These are phyloP conservation scores for Papilio glaucus DNA, from an alignment of 1,140 invertebrate species.

Conservation along the genomic window DNA sequence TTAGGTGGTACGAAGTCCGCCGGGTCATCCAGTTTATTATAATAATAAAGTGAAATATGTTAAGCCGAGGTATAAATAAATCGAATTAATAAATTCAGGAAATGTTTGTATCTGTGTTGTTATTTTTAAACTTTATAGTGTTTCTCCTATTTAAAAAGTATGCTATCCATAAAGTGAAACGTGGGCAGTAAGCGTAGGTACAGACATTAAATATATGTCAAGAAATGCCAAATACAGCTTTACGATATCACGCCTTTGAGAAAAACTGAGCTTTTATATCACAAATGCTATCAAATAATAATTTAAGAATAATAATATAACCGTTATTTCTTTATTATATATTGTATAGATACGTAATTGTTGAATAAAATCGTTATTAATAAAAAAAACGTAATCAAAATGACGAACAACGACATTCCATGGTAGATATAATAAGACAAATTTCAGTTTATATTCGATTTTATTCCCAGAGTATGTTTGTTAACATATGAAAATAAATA, in stretches of 20 bases:
- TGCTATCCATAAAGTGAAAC: slow-evolving; percentile 22
- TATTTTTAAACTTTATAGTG: slow-evolving; percentile 18
- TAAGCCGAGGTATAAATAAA: background rate
- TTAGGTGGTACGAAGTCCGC: too few species aligned
- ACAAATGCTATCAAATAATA: slow-evolving; percentile 8
- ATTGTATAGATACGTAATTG: background rate
- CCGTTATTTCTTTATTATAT: background rate
- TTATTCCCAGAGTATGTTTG: too few species aligned
- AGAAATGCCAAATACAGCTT: slow-evolving; percentile 40
- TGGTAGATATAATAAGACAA: too few species aligned
- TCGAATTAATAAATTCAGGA: background rate
- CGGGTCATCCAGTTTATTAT: too few species aligned
- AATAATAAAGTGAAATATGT: background rate
- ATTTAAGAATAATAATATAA: slow-evolving; percentile 11
- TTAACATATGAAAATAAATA: too few species aligned
- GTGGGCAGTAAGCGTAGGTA: slow-evolving; percentile 38
- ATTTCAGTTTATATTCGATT: too few species aligned
- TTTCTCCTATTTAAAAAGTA: slow-evolving; percentile 38
- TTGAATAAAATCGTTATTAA: background rate
- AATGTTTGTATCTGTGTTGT: background rate
- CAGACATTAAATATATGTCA: slow-evolving; percentile 25
- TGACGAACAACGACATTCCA: too few species aligned
- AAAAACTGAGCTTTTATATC: slow-evolving; percentile 40
- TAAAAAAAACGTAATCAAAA: too few species aligned
- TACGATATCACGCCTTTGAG: slow-evolving; percentile 39